phyloP scores from a whole-genome alignment of 2,888 invertebrate genomes.

The Galerucella pusilla region DNA sequence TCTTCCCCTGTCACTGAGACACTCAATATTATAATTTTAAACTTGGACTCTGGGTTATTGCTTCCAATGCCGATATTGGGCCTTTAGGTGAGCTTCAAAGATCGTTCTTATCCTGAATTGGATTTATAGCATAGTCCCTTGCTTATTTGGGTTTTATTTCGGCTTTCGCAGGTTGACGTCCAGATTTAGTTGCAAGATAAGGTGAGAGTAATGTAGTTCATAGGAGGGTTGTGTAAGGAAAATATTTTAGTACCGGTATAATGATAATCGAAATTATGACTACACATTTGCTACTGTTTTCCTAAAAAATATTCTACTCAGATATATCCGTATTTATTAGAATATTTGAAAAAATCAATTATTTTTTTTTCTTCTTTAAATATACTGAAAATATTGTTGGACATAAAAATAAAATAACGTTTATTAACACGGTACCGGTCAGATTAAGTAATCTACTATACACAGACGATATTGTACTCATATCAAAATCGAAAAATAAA shows the following conservation, averaged over 20 bases:
- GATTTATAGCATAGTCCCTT: slow-evolving; percentile 55
- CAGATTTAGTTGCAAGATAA: slow-evolving; percentile 42
- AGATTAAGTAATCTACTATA: no score
- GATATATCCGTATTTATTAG: no score
- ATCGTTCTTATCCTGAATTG: slow-evolving; percentile 57
- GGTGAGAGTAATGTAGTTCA: slow-evolving; percentile 34
- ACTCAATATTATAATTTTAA: slow-evolving; percentile 64
- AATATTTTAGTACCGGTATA: not conserved
- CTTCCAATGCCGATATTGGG: slow-evolving; percentile 56
- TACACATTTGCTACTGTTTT: no score
- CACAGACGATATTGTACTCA: no score
- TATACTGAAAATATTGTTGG: no score
- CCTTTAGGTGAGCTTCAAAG: slow-evolving; percentile 59
- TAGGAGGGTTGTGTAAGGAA: slow-evolving; percentile 23
- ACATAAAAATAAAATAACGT: no score
- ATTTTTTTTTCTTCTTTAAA: no score
- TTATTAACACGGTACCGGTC: no score
- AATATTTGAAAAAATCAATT: no score
- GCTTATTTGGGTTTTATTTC: slow-evolving; percentile 55
- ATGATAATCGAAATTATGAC: no score
- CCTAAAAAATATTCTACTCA: no score
- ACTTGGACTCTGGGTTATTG: slow-evolving; percentile 54
- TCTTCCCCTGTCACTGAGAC: slow-evolving; percentile 34
- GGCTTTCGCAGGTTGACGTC: slow-evolving; percentile 51
- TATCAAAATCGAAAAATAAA: no score